Evolutionary conservation across 30 jellyfish, hydroid and myxozoan species (phyloP).

Genomic region (Morbakka virulenta): DNA sequence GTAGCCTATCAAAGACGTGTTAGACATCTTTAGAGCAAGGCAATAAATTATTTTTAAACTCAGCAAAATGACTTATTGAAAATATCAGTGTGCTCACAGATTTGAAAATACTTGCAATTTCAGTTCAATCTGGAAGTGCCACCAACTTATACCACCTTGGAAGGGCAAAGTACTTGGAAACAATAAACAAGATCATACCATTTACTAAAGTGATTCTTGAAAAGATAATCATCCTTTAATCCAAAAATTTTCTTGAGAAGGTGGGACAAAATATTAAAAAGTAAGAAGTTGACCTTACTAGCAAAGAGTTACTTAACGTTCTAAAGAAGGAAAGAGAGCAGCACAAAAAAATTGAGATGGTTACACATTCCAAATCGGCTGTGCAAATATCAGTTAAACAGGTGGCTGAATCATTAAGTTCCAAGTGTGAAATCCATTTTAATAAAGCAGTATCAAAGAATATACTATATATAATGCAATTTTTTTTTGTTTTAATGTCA

Average conservation of each 20-base stretch:
- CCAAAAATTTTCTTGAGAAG: constrained; percentile 8
- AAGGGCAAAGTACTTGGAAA: not conserved
- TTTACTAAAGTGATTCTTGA: constrained; percentile 5
- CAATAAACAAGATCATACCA: not conserved
- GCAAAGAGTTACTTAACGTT: constrained; percentile 29
- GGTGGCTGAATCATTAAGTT: constrained; percentile 1
- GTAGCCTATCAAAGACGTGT: constrained; percentile 1
- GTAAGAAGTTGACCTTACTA: constrained; percentile 8
- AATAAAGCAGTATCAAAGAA: no score
- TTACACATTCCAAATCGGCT: constrained; percentile 12
- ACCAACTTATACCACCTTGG: not conserved
- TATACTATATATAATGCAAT: no score
- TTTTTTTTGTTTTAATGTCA: no score
- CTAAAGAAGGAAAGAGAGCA: constrained; percentile 25
- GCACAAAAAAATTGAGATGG: constrained; percentile 11
- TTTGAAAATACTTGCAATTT: constrained; percentile 20
- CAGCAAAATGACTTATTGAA: constrained; percentile 21
- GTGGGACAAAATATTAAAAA: not conserved
- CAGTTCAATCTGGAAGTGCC: constrained; percentile 17
- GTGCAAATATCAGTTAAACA: constrained; percentile 6
- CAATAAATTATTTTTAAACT: constrained; percentile 8
- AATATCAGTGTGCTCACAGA: constrained; percentile 19
- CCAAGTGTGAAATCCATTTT: not conserved
- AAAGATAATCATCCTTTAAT: not conserved
- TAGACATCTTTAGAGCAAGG: constrained; percentile 14